Conservation (phyloP, 1,140 invertebrate genomes). For the Ceratina australensis region DNA sequence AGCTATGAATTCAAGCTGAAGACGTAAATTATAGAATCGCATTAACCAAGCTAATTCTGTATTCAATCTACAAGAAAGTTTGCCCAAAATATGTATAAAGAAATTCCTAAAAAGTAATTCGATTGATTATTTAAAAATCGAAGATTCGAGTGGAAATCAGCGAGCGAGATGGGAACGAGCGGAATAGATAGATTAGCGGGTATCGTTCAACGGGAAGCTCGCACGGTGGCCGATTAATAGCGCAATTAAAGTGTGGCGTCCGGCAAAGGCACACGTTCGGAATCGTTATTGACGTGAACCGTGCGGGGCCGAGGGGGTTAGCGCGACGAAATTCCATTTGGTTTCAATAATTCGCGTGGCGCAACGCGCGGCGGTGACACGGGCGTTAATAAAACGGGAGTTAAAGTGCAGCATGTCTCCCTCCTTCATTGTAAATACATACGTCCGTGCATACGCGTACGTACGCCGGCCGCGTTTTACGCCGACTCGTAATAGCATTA, state of each 20-base stretch:
- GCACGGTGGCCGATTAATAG: slow-evolving; percentile 32
- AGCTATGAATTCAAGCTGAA: too few species aligned
- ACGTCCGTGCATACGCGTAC: background rate
- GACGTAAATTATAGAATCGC: too few species aligned
- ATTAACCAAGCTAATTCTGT: too few species aligned
- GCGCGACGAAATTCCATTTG: slow-evolving; percentile 40
- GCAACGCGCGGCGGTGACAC: slow-evolving; percentile 34
- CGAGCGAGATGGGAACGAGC: too few species aligned
- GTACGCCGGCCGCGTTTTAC: slow-evolving; percentile 13
- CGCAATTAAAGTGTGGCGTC: slow-evolving; percentile 30
- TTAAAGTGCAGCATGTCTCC: slow-evolving; percentile 40
- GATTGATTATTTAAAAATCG: too few species aligned
- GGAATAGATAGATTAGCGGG: background rate
- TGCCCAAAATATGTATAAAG: too few species aligned
- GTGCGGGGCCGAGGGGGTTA: background rate
- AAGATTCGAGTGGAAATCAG: too few species aligned
- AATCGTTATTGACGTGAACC: slow-evolving; percentile 28
- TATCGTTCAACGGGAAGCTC: background rate
- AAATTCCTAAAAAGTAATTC: too few species aligned
- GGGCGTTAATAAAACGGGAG: slow-evolving; percentile 45
- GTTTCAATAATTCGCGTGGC: slow-evolving; percentile 43
- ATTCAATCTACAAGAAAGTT: too few species aligned
- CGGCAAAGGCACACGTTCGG: slow-evolving; percentile 26
- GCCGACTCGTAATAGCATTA: slow-evolving; percentile 28
- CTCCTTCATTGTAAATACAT: slow-evolving; percentile 36